A percentile compares a stretch with the other conserved stretches of the same genome.
phyloP scores from a whole-genome alignment of 2,888 invertebrate species.

The Metopia argyrocephala region DNA sequence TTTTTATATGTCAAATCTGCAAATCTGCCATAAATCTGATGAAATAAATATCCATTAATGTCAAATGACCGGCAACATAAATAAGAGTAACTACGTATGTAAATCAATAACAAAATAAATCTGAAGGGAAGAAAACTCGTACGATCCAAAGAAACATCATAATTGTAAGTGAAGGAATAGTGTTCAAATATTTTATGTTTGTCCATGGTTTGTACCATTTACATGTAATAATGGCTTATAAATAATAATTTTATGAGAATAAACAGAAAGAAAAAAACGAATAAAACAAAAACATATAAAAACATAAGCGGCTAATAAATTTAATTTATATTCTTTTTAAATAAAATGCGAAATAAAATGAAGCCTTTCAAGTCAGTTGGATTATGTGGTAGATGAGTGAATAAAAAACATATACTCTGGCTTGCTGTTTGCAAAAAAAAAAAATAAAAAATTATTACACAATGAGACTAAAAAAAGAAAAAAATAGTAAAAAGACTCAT shows the following conservation, averaged over 20 bases:
- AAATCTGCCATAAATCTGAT: slow-evolving; percentile 15
- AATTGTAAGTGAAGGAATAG: too few relatives aligned
- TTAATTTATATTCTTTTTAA: background rate
- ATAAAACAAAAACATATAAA: background rate
- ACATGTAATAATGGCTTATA: background rate
- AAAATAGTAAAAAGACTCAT: slow-evolving; percentile 42
- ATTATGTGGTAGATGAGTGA: slow-evolving; percentile 48
- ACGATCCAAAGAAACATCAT: background rate
- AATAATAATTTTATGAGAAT: slow-evolving; percentile 19
- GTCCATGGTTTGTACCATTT: too few relatives aligned
- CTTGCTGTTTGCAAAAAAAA: slow-evolving; percentile 43
- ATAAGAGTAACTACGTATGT: slow-evolving; percentile 47
- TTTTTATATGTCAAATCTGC: background rate
- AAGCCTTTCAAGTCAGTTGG: slow-evolving; percentile 39
- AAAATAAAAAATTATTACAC: slow-evolving; percentile 43
- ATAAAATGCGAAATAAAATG: background rate
- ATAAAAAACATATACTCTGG: slow-evolving; percentile 33
- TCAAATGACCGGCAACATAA: slow-evolving; percentile 40
- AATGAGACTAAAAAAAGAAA: slow-evolving; percentile 53
- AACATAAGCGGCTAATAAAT: background rate
- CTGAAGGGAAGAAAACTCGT: background rate
- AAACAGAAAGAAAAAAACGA: background rate
- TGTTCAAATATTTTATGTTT: too few relatives aligned
- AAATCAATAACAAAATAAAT: slow-evolving; percentile 42
- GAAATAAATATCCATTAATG: slow-evolving; percentile 48